A percentile compares a stretch with the other conserved stretches of the same genome.
These are phyloP conservation scores for Pseudorasbora parva DNA, from an alignment of 2,113 vertebrate genomes.

Conservation along the genomic window DNA sequence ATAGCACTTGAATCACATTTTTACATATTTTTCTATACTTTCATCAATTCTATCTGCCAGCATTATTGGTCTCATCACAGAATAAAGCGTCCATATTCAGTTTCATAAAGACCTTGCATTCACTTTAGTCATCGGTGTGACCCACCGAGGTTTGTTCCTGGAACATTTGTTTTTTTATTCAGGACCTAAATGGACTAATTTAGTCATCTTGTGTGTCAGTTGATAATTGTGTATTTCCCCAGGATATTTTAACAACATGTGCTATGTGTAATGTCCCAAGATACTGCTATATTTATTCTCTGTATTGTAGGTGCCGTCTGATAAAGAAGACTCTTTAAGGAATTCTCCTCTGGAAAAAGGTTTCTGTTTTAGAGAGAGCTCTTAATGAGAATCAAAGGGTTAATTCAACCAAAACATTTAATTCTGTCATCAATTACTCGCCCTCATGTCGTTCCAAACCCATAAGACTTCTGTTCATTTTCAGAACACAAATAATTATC, in stretches of 20 bases:
- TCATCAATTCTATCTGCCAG: neutral
- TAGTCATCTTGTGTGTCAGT: neutral
- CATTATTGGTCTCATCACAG: conserved; percentile 1
- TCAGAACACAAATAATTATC: too few relatives aligned
- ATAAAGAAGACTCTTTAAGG: conserved; percentile 84
- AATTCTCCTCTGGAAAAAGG: conserved; percentile 85
- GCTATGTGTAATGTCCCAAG: conserved; percentile 57
- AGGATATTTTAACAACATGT: conserved; percentile 31
- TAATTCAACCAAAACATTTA: too few relatives aligned
- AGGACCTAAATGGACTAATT: neutral
- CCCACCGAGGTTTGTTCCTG: neutral
- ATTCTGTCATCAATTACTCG: too few relatives aligned
- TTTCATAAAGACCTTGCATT: neutral
- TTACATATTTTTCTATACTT: too few relatives aligned
- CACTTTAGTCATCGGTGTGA: neutral
- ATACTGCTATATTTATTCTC: conserved; percentile 91
- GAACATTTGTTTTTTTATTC: neutral
- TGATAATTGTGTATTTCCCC: conserved; percentile 20
- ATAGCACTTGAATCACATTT: too few relatives aligned
- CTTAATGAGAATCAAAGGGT: conserved; percentile 35
- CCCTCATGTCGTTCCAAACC: too few relatives aligned
- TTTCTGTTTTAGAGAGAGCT: conserved; percentile 85
- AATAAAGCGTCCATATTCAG: neutral
- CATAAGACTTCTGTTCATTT: too few relatives aligned
- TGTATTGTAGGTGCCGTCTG: conserved; percentile 90